Percentiles rank a stretch among this genome's conserved stretches.
phyloP scores from a whole-genome alignment of 1,140 invertebrate genomes.

The Trissolcus basalis region DNA sequence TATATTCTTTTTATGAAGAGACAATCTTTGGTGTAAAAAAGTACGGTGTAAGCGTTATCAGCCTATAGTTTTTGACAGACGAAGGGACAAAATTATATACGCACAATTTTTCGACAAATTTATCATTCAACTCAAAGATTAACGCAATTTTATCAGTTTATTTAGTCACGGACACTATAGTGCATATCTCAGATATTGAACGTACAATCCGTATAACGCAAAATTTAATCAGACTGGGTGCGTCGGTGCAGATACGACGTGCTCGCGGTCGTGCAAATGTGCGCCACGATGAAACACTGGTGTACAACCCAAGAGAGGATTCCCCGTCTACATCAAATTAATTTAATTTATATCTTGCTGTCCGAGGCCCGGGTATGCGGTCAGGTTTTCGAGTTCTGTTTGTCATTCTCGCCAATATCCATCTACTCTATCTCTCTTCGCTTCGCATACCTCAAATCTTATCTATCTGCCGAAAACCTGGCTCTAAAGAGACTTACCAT shows the following conservation, averaged over 20 bases:
- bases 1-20: too few relatives aligned
- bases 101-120: too few relatives aligned
- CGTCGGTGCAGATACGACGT: conserved; percentile 59
- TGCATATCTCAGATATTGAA: conserved; percentile 26
- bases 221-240: conserved; percentile 70
- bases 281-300: conserved; percentile 51
- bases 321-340: conserved; percentile 71
- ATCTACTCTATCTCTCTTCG: conserved; percentile 5
- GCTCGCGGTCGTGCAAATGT: conserved; percentile 64
- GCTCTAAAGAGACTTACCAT: too few relatives aligned
- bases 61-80: too few relatives aligned
- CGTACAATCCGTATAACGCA: conserved; percentile 62
- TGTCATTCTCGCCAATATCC: conserved; percentile 27
- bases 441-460: conserved; percentile 28
- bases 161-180: conserved; percentile 6
- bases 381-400: conserved; percentile 50
- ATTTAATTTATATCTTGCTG: conserved; percentile 72
- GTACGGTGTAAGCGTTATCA: too few relatives aligned
- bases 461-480: not conserved
- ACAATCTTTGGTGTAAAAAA: too few relatives aligned
- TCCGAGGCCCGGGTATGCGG: conserved; percentile 63
- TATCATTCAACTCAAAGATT: too few relatives aligned
- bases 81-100: too few relatives aligned
- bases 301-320: conserved; percentile 42
- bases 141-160: too few relatives aligned